These are phyloP conservation scores for Porites australiensis DNA, from an alignment of 64 coral and sea anemone genomes.

Conservation along the genomic window DNA sequence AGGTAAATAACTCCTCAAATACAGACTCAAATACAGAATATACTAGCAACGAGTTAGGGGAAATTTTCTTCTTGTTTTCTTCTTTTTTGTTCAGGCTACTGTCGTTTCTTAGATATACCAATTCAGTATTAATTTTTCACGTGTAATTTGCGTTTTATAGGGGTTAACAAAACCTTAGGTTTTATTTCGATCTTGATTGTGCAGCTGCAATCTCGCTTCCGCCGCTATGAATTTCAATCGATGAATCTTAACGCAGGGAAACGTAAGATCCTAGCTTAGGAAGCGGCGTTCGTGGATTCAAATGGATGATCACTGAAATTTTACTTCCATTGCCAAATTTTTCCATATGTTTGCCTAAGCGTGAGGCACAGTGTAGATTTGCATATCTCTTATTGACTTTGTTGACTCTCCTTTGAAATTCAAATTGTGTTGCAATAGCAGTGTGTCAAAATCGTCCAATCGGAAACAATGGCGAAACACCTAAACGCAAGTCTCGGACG, in stretches of 20 bases:
- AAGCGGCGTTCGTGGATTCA: not conserved
- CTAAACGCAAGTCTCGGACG: conserved; percentile 29
- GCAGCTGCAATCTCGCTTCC: conserved; percentile 10
- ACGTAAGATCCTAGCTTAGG: not conserved
- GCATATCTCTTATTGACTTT: conserved; percentile 50
- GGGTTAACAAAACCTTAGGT: conserved; percentile 12
- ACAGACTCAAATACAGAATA: too few relatives aligned
- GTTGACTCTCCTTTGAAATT: conserved; percentile 57
- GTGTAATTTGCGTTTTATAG: conserved; percentile 21
- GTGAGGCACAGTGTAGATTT: conserved; percentile 10
- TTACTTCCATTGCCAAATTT: not conserved
- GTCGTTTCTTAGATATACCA: not conserved
- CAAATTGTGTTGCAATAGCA: conserved; percentile 17
- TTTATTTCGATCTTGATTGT: conserved; percentile 1
- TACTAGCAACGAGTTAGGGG: not conserved
- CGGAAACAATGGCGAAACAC: not conserved
- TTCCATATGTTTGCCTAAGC: not conserved
- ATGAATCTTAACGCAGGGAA: not conserved
- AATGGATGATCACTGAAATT: not conserved
- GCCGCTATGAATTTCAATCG: not conserved
- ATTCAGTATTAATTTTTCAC: not conserved
- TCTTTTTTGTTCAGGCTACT: not conserved
- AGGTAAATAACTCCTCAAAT: too few relatives aligned
- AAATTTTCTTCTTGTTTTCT: not conserved
- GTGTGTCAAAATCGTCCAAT: conserved; percentile 38